phyloP scores from a whole-genome alignment of 1,140 invertebrate genomes.

The Polypedilum pembai region DNA sequence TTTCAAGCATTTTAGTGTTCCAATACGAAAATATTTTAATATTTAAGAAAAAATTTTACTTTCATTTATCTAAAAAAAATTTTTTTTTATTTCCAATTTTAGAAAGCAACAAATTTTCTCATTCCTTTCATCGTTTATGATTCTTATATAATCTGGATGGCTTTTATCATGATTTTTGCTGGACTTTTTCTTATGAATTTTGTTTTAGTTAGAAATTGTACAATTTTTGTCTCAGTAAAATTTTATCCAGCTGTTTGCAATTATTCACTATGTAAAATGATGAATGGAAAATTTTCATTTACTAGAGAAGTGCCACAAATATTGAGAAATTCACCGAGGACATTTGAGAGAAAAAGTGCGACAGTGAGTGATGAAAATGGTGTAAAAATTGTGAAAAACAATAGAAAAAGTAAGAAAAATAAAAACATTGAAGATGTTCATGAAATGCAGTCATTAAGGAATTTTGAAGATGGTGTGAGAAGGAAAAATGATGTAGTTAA shows the following conservation, averaged over 20 bases:
- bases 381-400: background rate
- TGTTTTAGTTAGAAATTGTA: background rate
- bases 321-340: background rate
- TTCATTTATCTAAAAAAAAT: too few species aligned
- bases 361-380: too few species aligned
- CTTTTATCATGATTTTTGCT: background rate
- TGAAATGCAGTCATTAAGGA: background rate
- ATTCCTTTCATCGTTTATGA: background rate
- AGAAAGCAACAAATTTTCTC: background rate
- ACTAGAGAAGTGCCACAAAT: background rate
- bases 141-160: background rate
- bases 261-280: background rate
- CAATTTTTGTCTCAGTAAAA: constrained; percentile 8
- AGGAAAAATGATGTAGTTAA: too few species aligned
- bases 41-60: too few species aligned
- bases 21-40: too few species aligned
- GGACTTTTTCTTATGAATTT: background rate
- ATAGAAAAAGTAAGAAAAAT: background rate
- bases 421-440: background rate
- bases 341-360: background rate
- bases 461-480: too few species aligned
- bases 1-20: too few species aligned
- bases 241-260: constrained; percentile 12
- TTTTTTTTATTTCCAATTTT: background rate
- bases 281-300: background rate